A percentile compares a stretch with the other conserved stretches of the same genome.
These are phyloP conservation scores for Rhynchotus rufescens DNA, from an alignment of 2,797 vertebrate genomes.

Conservation along the genomic window DNA sequence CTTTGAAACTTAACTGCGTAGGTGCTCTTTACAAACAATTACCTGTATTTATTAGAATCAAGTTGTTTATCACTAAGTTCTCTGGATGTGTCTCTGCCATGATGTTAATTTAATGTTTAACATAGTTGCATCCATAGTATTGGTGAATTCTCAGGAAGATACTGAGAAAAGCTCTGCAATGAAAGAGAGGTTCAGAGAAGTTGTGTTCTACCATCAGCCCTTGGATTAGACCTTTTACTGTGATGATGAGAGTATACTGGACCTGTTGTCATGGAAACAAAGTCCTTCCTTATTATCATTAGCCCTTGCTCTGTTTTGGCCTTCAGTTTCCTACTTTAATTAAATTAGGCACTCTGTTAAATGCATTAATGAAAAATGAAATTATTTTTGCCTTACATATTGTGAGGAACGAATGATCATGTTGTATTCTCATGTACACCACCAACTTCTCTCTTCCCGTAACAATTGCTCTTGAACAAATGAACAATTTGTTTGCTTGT, in stretches of 20 bases:
- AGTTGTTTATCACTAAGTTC: not conserved
- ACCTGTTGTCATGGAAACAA: conserved; percentile 78
- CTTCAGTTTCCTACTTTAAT: conserved; percentile 62
- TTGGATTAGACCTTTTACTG: conserved; percentile 37
- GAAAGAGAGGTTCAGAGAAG: not conserved
- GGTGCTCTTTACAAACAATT: too few relatives aligned
- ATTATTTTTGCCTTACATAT: not conserved
- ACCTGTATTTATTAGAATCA: not conserved
- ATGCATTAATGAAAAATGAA: not conserved
- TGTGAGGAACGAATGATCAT: not conserved
- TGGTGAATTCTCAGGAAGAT: not conserved
- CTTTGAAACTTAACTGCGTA: not conserved
- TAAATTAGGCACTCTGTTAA: conserved; percentile 51
- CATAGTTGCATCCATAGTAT: not conserved
- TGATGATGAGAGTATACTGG: conserved; percentile 7
- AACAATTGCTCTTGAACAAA: not conserved
- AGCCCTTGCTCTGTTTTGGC: conserved; percentile 40
- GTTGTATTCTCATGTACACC: not conserved
- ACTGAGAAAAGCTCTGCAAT: not conserved
- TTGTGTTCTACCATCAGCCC: conserved; percentile 22
- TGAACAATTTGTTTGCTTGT: not conserved
- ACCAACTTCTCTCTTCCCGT: not conserved
- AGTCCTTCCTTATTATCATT: conserved; percentile 46
- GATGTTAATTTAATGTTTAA: not conserved
- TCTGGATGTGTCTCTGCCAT: not conserved